A percentile compares a stretch with the other conserved stretches of the same genome.
Conservation (phyloP, 2,113 vertebrate species). For the Engystomops pustulosus region DNA sequence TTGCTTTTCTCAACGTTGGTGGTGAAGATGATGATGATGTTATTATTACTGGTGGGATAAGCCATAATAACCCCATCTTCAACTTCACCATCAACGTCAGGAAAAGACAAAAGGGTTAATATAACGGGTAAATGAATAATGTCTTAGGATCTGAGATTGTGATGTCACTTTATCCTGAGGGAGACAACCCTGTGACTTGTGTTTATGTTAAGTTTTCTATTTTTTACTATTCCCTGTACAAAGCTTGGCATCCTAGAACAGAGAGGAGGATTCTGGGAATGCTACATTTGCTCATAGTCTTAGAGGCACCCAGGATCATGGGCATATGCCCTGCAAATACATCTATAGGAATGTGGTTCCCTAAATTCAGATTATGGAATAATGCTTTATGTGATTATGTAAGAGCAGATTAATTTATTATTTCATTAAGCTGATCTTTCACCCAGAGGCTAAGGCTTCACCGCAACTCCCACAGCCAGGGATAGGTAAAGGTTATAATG, state of each 20-base stretch:
- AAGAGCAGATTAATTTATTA: no score
- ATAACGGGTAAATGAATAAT: background rate
- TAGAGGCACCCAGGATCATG: slow-evolving; percentile 10
- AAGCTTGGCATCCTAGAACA: background rate
- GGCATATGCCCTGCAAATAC: background rate
- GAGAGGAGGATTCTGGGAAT: slow-evolving; percentile 35
- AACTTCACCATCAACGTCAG: background rate
- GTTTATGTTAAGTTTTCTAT: slow-evolving; percentile 47
- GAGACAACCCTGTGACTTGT: background rate
- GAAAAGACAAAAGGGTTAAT: background rate
- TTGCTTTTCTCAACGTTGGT: no score
- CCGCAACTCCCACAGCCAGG: no score
- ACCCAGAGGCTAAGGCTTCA: no score
- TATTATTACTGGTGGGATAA: no score
- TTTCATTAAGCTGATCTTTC: no score
- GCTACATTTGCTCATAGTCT: background rate
- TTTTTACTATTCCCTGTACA: slow-evolving; percentile 6
- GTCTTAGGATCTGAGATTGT: background rate
- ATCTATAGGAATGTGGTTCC: background rate
- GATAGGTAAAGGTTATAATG: background rate
- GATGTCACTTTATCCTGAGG: background rate
- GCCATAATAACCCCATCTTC: no score
- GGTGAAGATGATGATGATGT: no score
- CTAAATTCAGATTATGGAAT: no score
- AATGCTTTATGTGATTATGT: no score